These are phyloP conservation scores for Parasteatoda lunata DNA, from an alignment of 2,888 invertebrate genomes.

Conservation along the genomic window DNA sequence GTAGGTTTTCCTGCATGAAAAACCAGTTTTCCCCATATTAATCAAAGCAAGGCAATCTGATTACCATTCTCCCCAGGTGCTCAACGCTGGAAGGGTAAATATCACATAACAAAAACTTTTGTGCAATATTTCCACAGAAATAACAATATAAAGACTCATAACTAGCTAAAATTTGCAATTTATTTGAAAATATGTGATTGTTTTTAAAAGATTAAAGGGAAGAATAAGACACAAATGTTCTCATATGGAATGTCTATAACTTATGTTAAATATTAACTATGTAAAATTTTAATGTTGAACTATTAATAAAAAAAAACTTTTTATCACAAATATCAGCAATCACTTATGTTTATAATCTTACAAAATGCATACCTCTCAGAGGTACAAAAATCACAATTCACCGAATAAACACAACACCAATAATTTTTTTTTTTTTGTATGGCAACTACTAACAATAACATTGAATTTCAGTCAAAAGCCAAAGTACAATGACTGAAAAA, in stretches of 20 bases:
- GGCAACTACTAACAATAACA: slow-evolving; percentile 58
- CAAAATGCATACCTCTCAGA: neutral
- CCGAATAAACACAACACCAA: slow-evolving; percentile 19
- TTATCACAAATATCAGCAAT: slow-evolving; percentile 47
- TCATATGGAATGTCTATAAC: neutral
- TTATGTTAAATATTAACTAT: too few relatives aligned
- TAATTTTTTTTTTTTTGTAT: slow-evolving; percentile 30
- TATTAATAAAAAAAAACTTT: slow-evolving; percentile 25
- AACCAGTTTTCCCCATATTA: too few relatives aligned
- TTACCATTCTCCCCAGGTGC: too few relatives aligned
- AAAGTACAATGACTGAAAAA: slow-evolving; percentile 45
- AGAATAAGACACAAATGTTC: slow-evolving; percentile 16
- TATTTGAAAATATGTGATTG: neutral
- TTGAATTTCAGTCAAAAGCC: slow-evolving; percentile 56
- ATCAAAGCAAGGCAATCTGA: too few relatives aligned
- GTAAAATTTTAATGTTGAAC: neutral
- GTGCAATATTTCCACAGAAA: too few relatives aligned
- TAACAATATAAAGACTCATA: too few relatives aligned
- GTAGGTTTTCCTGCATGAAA: too few relatives aligned
- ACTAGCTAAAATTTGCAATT: too few relatives aligned
- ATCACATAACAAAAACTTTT: too few relatives aligned
- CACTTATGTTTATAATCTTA: slow-evolving; percentile 19
- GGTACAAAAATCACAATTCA: slow-evolving; percentile 24
- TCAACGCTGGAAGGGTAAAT: too few relatives aligned
- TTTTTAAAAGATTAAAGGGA: slow-evolving; percentile 32